phyloP scores from a whole-genome alignment of 2,113 vertebrate genomes.

The Scatophagus argus region DNA sequence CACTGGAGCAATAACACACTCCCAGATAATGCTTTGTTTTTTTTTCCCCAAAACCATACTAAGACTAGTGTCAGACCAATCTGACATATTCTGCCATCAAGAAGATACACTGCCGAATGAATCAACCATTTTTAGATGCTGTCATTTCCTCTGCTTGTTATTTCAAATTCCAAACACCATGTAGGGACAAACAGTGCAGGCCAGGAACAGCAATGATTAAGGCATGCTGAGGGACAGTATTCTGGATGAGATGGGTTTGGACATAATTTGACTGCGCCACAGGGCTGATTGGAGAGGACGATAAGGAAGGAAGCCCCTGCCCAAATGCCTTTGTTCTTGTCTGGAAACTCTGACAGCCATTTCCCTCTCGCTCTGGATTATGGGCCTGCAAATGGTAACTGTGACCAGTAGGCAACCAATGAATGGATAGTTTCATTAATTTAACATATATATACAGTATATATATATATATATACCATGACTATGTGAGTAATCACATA shows the following conservation, averaged over 20 bases:
- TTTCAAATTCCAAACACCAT: slow-evolving; percentile 48
- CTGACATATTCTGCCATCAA: slow-evolving; percentile 7
- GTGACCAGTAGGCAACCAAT: neutral
- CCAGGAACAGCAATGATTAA: slow-evolving; percentile 16
- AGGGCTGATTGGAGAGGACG: slow-evolving; percentile 58
- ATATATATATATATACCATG: no score
- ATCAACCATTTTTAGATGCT: slow-evolving; percentile 19
- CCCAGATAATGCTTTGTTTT: neutral
- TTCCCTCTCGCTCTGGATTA: slow-evolving; percentile 54
- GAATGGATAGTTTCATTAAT: neutral
- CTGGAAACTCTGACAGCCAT: slow-evolving; percentile 75
- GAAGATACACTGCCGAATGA: slow-evolving; percentile 25
- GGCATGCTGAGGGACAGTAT: slow-evolving; percentile 46
- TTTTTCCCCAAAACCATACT: neutral
- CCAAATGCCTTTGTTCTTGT: slow-evolving; percentile 74
- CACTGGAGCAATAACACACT: neutral
- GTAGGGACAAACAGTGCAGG: slow-evolving; percentile 40
- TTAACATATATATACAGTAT: neutral
- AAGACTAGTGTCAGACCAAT: neutral
- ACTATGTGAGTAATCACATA: no score
- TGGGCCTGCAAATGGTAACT: slow-evolving; percentile 34
- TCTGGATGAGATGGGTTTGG: slow-evolving; percentile 51
- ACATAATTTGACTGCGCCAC: slow-evolving; percentile 54
- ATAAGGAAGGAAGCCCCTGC: slow-evolving; percentile 78
- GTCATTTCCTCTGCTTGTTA: slow-evolving; percentile 63